A percentile compares a stretch with the other conserved stretches of the same genome.
Evolutionary conservation across 2,888 invertebrate species (phyloP).

Genomic region (Rhodophaea formosa): DNA sequence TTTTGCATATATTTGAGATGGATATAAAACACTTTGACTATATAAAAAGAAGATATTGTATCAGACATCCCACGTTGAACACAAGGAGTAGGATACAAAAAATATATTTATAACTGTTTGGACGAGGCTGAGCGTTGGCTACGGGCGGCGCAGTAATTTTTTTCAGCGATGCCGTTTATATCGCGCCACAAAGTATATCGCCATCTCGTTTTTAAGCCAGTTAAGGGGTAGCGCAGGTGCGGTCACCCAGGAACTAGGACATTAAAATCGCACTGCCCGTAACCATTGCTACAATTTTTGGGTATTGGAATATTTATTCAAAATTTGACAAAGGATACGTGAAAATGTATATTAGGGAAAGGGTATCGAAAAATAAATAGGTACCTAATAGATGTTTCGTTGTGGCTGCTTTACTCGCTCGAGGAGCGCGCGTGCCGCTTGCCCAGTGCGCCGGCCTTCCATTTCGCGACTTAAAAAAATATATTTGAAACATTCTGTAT

Average conservation of each 20-base stretch:
- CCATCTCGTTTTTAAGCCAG: no score
- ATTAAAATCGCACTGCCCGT: not conserved
- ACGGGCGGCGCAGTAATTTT: not conserved
- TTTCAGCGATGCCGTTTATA: no score
- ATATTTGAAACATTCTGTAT: conserved; percentile 16
- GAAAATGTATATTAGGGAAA: not conserved
- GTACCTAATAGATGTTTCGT: conserved; percentile 13
- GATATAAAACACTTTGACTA: no score
- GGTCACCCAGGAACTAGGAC: no score
- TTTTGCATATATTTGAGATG: no score
- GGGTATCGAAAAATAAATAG: conserved; percentile 7
- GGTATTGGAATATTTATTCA: not conserved
- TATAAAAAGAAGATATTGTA: no score
- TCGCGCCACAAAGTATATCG: no score
- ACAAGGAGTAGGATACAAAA: not conserved
- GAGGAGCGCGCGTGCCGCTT: conserved; percentile 5
- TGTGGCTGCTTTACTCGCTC: conserved; percentile 11
- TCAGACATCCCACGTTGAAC: not conserved
- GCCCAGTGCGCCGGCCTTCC: conserved; percentile 9
- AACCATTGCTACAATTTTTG: not conserved
- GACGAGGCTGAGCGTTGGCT: not conserved
- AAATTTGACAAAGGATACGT: not conserved
- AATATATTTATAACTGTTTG: not conserved
- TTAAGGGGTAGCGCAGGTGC: no score
- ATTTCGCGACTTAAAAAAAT: conserved; percentile 16